These are phyloP conservation scores for Dynastes tityus DNA, from an alignment of 2,888 invertebrate species.

Conservation along the genomic window DNA sequence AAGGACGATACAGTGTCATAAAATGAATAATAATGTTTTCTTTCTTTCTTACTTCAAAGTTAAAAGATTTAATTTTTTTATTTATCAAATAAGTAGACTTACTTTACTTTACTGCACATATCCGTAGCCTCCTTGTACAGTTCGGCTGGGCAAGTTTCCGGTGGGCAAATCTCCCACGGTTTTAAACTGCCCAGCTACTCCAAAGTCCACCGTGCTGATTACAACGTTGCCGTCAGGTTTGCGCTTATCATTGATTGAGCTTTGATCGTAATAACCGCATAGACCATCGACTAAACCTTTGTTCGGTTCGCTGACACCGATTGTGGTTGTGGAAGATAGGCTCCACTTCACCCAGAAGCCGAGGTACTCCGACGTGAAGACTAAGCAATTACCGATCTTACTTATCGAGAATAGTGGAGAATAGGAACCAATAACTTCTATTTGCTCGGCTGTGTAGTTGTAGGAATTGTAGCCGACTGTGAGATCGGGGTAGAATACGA, in stretches of 20 bases:
- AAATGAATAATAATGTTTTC: not conserved
- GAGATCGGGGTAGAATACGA: constrained; percentile 75
- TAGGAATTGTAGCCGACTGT: constrained; percentile 81
- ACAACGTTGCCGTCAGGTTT: constrained; percentile 79
- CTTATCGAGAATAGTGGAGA: constrained; percentile 79
- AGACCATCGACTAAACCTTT: constrained; percentile 81
- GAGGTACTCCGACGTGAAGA: constrained; percentile 80
- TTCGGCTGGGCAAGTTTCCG: constrained; percentile 76
- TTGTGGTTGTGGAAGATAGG: constrained; percentile 77
- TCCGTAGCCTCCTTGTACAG: constrained; percentile 78
- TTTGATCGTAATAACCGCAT: constrained; percentile 84
- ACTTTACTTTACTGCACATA: constrained; percentile 81
- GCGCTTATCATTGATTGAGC: constrained; percentile 79
- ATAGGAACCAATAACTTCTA: constrained; percentile 76
- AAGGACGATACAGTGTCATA: not conserved
- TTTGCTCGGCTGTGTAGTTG: constrained; percentile 75
- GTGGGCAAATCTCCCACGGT: constrained; percentile 73
- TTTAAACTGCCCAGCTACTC: constrained; percentile 81
- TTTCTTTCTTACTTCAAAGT: no score
- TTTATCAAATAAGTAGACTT: constrained; percentile 59
- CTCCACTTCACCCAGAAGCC: constrained; percentile 85
- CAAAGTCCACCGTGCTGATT: constrained; percentile 80
- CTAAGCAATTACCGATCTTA: constrained; percentile 79
- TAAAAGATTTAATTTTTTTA: no score
- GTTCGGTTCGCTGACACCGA: constrained; percentile 80